These are phyloP conservation scores for Zaprionus vittiger DNA, from an alignment of 1,140 invertebrate genomes.

Conservation along the genomic window DNA sequence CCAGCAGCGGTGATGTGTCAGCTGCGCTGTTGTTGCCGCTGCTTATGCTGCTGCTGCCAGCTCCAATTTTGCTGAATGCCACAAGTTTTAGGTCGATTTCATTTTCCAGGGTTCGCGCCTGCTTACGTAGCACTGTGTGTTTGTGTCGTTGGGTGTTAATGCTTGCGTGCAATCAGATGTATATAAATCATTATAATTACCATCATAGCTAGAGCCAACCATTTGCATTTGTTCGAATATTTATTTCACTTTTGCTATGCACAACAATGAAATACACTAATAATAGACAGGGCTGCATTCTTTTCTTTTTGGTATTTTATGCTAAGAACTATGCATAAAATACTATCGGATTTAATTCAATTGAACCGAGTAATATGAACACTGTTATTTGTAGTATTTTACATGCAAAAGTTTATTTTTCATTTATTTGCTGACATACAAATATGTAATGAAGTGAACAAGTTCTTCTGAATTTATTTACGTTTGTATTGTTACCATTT, in stretches of 20 bases:
- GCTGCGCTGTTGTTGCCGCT: conserved; percentile 85
- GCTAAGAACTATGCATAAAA: not conserved
- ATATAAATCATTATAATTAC: conserved; percentile 36
- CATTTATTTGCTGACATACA: too few relatives aligned
- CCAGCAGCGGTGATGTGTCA: conserved; percentile 93
- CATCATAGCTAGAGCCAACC: conserved; percentile 78
- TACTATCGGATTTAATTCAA: not conserved
- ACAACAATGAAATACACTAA: conserved; percentile 31
- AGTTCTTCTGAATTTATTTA: too few relatives aligned
- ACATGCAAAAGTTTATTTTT: too few relatives aligned
- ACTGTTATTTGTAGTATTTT: too few relatives aligned
- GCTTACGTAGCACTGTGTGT: conserved; percentile 93
- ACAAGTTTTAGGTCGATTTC: conserved; percentile 98
- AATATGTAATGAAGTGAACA: too few relatives aligned
- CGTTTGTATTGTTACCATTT: too few relatives aligned
- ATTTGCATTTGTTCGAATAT: conserved; percentile 56
- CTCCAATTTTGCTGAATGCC: conserved; percentile 96
- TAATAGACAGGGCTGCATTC: conserved; percentile 26
- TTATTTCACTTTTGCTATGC: conserved; percentile 15
- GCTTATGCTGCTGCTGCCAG: conserved; percentile 86
- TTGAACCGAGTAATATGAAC: too few relatives aligned
- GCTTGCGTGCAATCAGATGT: not conserved
- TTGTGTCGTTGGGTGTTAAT: not conserved
- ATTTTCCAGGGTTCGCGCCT: conserved; percentile 97
- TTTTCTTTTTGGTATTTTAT: conserved; percentile 3